These are phyloP conservation scores for Magallana ariakensis DNA, from an alignment of 1,140 invertebrate genomes.

Conservation along the genomic window DNA sequence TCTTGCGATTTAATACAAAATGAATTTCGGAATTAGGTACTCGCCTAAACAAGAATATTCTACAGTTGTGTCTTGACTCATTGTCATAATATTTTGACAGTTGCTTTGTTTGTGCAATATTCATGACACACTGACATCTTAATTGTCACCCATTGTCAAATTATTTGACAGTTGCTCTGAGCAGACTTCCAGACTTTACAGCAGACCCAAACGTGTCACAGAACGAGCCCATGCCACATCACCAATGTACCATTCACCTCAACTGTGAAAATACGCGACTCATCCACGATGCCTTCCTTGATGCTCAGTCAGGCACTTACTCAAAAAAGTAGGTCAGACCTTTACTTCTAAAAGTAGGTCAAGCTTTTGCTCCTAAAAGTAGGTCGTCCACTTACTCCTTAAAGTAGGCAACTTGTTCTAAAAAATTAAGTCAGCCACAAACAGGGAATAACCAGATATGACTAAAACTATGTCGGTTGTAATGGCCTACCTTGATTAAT, in stretches of 20 bases:
- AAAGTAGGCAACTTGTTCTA: slow-evolving; percentile 59
- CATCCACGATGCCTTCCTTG: slow-evolving; percentile 80
- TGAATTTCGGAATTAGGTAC: too few relatives aligned
- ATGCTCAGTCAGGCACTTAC: slow-evolving; percentile 77
- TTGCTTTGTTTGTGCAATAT: too few relatives aligned
- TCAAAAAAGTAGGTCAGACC: slow-evolving; percentile 72
- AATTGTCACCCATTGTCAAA: too few relatives aligned
- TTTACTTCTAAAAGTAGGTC: slow-evolving; percentile 75
- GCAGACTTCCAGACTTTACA: slow-evolving; percentile 82
- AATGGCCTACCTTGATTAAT: too few relatives aligned
- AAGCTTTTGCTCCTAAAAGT: slow-evolving; percentile 74
- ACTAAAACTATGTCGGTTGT: too few relatives aligned
- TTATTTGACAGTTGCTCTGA: slow-evolving; percentile 80
- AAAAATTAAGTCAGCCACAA: too few relatives aligned
- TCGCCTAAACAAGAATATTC: too few relatives aligned
- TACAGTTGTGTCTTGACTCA: too few relatives aligned
- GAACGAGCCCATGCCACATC: slow-evolving; percentile 80
- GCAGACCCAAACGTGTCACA: slow-evolving; percentile 79
- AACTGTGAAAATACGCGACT: slow-evolving; percentile 82
- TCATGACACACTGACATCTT: too few relatives aligned
- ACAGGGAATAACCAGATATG: too few relatives aligned
- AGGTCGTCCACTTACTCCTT: slow-evolving; percentile 69
- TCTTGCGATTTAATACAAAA: too few relatives aligned
- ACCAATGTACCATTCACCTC: slow-evolving; percentile 83
- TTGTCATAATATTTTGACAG: too few relatives aligned